Base-by-base conservation (phyloP, 2,888 invertebrate species). In the Oxycera nigricornis region DNA sequence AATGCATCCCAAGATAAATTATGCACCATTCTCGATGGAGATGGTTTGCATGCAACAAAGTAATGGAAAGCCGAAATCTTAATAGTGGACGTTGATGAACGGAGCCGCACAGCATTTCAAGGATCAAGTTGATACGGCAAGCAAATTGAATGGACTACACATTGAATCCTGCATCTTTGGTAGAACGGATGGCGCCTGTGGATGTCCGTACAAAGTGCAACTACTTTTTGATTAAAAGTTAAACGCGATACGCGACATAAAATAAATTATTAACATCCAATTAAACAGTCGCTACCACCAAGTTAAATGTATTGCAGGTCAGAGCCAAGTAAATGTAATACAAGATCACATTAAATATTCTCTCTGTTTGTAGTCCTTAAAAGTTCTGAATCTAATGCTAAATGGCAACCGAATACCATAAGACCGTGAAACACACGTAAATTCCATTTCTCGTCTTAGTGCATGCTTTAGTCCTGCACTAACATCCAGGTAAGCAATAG, bases 401-500 rank as follows among this genome's bases (percentile, higher is more conserved):
- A 28, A n/a, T n/a, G 17, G 59, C 30, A 30, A 24, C 3, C 4
- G 11, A 3, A 55, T 24, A 2, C 59, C 9, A 14, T 30, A 26
- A 59, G 28, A 30, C 59, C 9, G 11, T 14, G n/a, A 4, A 59
- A 39, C 41, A 41, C 22, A 30, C 65, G 20, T 39, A 65, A 65
- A 65, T 65, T 41, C 65, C 24, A 65, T 39, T 65, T 65, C 22
- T 39, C 26, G 22, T 26, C 14, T 39, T 41, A 65, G 24, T 65
- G 41, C 65, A 65, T 41, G n/a, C 20, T 61, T 22, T 17, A 65
- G 65, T 24, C 41, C 41, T 22, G 30, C 65, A 65, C 41, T 65
- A 22, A 41, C 39, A 65, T 65, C 35, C 70, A 70, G 70, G 70
- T 70, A 31, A 55, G 70, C 70, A 52, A 52, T 70, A 55, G 52